A percentile compares a stretch with the other conserved stretches of the same genome.
Evolutionary conservation across 2,113 vertebrate species (phyloP).

Genomic region (Gadus macrocephalus): DNA sequence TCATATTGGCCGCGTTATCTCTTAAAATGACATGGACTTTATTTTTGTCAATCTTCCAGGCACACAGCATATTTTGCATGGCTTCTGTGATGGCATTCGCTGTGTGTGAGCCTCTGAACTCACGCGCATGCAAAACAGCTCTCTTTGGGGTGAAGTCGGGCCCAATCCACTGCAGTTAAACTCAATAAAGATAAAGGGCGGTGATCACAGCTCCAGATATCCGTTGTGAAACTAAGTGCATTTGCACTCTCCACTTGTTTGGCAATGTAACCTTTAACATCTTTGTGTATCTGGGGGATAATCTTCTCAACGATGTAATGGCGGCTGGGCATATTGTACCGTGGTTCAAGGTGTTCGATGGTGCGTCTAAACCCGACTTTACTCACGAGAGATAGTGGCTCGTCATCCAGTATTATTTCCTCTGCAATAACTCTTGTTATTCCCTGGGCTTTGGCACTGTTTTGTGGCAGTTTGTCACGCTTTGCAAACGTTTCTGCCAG

Average conservation of each 20-base stretch:
- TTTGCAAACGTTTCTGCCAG: too few species aligned
- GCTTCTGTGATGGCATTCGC: background rate
- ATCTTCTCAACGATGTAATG: constrained; percentile 2
- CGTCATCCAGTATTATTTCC: too few species aligned
- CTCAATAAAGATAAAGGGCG: background rate
- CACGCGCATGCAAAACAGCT: background rate
- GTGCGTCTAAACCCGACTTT: too few species aligned
- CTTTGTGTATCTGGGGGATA: constrained; percentile 6
- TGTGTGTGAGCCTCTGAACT: background rate
- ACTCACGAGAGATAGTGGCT: too few species aligned
- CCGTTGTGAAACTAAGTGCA: constrained; percentile 1
- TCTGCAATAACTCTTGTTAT: too few species aligned
- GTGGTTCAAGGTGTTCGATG: too few species aligned
- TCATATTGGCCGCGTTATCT: background rate
- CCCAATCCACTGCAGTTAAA: background rate
- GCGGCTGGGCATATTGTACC: background rate
- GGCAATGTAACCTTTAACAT: background rate
- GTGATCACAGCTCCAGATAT: background rate
- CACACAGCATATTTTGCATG: background rate
- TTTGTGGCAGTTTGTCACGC: too few species aligned
- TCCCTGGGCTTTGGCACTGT: too few species aligned
- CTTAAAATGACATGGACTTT: background rate
- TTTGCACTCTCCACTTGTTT: background rate
- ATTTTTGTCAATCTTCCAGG: background rate
- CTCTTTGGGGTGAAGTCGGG: background rate